Base-by-base conservation (phyloP, 2,797 vertebrate genomes). In the Amphiprion clarkii region DNA sequence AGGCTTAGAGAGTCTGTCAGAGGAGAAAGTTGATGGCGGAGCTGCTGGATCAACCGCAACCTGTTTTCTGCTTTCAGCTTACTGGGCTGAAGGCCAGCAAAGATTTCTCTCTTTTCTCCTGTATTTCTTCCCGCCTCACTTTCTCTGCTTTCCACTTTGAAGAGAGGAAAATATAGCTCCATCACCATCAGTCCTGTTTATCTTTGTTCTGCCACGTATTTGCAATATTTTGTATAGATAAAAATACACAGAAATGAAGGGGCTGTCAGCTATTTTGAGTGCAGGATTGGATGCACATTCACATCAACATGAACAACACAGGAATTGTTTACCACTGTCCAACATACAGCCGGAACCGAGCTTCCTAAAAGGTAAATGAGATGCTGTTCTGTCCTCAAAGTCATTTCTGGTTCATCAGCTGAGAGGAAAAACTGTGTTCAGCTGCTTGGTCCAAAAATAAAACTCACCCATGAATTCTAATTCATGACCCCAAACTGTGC, bases 1-100 rank as follows among this genome's bases (percentile, higher is more conserved):
- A 0, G 59, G 75, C 65, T 76, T 53, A 81, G 23, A 29, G 65
- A 60, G 52, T 57, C 21, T 55, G 67, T 29, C 65, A 61, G 19
- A 61, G 60, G 23, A 31, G 66, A 59, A 75, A 46, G 72, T 29
- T 67, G 67, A 53, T 36, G 65, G 31, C 65, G 46, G 21, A 49
- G 57, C 64, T 42, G 67, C 7, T 19, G 51, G 49, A 64, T 48
- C 49, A 57, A 65, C 59, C 39, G 9, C 42, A 27, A 16, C 61
- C 13, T 16, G 16, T 65, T 60, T 13, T 48, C 27, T 31, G 23
- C 52, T 46, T 42, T 66, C 33, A 27, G 25, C 23, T n/a, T 21
- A n/a, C 7, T 8, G 19, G 46, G 46, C 19, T 49, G 46, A 9
- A 19, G 46, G 19, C 46, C 19, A n/a, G 6, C 3, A 2, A 48